A percentile compares a stretch with the other conserved stretches of the same genome.
These are phyloP conservation scores for Oceanites oceanicus DNA, from an alignment of 2,113 vertebrate species.

Conservation along the genomic window DNA sequence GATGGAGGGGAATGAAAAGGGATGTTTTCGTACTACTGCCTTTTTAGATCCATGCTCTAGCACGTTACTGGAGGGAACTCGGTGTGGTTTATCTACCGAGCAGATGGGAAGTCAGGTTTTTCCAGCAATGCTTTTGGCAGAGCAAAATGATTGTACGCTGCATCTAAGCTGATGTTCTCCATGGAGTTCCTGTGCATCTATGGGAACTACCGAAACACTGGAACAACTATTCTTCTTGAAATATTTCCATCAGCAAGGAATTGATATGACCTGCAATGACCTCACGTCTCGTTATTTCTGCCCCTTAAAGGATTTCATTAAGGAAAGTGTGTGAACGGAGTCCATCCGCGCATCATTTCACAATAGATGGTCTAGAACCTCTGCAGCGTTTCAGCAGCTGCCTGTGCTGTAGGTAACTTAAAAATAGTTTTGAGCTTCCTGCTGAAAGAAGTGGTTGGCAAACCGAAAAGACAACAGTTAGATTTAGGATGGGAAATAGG, in stretches of 20 bases:
- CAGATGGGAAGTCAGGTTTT: conserved; percentile 2
- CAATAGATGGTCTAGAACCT: not conserved
- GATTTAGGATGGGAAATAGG: not conserved
- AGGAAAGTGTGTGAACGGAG: not conserved
- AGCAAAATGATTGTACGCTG: accelerated
- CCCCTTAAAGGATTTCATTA: not conserved
- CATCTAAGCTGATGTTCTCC: not conserved
- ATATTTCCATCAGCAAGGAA: not conserved
- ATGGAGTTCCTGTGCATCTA: not conserved
- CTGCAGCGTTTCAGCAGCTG: not conserved
- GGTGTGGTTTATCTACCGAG: not conserved
- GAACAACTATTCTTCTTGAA: not conserved
- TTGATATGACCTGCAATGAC: not conserved
- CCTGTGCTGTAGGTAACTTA: not conserved
- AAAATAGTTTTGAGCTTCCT: not conserved
- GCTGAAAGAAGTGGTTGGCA: not conserved
- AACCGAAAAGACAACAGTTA: not conserved
- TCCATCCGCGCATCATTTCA: not conserved
- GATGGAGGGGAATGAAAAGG: not conserved
- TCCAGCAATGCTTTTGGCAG: not conserved
- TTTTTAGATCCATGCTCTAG: not conserved
- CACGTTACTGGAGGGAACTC: not conserved
- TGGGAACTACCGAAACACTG: not conserved
- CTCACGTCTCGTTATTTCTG: not conserved
- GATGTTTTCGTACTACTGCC: not conserved